phyloP scores from a whole-genome alignment of 2,888 invertebrate species.

The Acronicta leporina region DNA sequence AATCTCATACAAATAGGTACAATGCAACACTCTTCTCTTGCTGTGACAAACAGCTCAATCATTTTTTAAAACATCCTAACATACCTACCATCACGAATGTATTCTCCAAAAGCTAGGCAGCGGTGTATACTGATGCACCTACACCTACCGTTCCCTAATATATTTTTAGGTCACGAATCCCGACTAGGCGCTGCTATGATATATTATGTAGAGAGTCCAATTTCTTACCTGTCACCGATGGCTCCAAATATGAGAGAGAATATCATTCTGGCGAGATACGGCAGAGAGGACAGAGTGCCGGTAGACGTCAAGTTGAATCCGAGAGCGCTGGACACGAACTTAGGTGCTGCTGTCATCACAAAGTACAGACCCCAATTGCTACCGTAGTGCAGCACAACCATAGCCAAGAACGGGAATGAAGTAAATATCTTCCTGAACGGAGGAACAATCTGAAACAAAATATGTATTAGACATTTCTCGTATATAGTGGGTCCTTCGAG shows the following conservation, averaged over 20 bases:
- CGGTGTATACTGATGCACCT: too few species aligned
- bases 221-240: conserved; percentile 89
- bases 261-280: conserved; percentile 92
- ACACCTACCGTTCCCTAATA: too few species aligned
- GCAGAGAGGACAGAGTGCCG: conserved; percentile 91
- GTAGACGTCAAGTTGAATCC: conserved; percentile 92
- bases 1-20: neutral
- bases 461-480: too few species aligned
- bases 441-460: conserved; percentile 87
- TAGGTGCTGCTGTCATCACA: conserved; percentile 93
- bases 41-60: too few species aligned
- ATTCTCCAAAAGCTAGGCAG: too few species aligned
- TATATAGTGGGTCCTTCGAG: too few species aligned
- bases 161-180: too few species aligned
- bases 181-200: too few species aligned
- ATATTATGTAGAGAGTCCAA: neutral
- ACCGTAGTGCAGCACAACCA: conserved; percentile 92
- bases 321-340: conserved; percentile 92
- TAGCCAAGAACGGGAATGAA: conserved; percentile 92
- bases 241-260: conserved; percentile 93
- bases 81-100: too few species aligned
- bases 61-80: too few species aligned
- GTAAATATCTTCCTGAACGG: conserved; percentile 90
- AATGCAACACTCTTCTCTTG: neutral
- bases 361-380: conserved; percentile 94